phyloP scores from a whole-genome alignment of 1,140 invertebrate genomes.

The Conus betulinus region DNA sequence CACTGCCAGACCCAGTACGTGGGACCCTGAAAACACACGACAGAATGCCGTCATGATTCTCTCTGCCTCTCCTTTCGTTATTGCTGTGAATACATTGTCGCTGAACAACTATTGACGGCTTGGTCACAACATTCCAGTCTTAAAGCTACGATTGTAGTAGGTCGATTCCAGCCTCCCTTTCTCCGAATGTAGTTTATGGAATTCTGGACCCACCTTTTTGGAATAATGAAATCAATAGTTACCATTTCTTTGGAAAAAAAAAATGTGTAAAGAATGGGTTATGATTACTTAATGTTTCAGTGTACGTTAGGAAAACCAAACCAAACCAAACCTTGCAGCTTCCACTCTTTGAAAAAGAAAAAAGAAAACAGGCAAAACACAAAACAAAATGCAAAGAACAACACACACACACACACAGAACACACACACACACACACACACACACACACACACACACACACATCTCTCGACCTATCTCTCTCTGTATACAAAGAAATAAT shows the following conservation, averaged over 20 bases:
- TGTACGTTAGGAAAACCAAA: neutral
- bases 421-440: neutral
- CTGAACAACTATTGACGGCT: no score
- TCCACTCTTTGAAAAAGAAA: neutral
- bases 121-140: no score
- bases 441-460: neutral
- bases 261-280: no score
- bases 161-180: no score
- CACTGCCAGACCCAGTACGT: no score
- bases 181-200: neutral
- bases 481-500: neutral
- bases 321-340: neutral
- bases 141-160: no score
- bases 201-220: no score
- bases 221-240: neutral
- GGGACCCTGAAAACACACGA: no score
- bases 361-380: neutral
- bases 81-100: no score
- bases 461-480: neutral
- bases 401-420: constrained; percentile 30
- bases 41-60: no score
- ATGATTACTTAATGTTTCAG: neutral
- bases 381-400: neutral
- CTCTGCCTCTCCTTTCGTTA: no score
- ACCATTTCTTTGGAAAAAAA: neutral